These are phyloP conservation scores for Campopleginae sp. DNA, from an alignment of 2,888 invertebrate genomes.

Conservation along the genomic window DNA sequence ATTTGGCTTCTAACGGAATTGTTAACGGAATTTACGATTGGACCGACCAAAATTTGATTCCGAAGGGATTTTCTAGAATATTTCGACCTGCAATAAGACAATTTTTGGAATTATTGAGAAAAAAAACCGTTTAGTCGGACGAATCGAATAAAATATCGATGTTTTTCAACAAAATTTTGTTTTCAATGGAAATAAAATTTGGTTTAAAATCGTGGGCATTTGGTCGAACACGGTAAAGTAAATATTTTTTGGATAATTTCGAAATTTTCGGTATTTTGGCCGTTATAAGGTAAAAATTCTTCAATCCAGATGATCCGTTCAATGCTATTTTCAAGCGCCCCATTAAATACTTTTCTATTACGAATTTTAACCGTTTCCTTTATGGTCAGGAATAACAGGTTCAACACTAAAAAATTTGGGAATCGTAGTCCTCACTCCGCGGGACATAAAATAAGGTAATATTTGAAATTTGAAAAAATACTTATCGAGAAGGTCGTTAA, in stretches of 20 bases:
- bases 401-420: not conserved
- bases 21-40: too few relatives aligned
- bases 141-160: too few relatives aligned
- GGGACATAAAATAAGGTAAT: not conserved
- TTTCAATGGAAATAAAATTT: too few relatives aligned
- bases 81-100: too few relatives aligned
- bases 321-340: not conserved
- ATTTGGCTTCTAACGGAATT: too few relatives aligned
- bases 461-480: slow-evolving; percentile 3
- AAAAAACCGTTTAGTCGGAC: too few relatives aligned
- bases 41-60: too few relatives aligned
- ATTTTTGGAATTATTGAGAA: not conserved
- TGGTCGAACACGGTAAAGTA: too few relatives aligned
- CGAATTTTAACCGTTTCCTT: not conserved
- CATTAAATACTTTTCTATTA: not conserved
- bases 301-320: not conserved
- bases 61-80: too few relatives aligned
- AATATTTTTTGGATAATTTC: too few relatives aligned
- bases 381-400: not conserved
- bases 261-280: not conserved
- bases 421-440: not conserved
- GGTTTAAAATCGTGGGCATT: too few relatives aligned
- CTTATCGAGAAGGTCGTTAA: slow-evolving; percentile 12
- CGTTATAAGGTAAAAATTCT: not conserved
- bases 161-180: too few relatives aligned